phyloP scores from a whole-genome alignment of 2,888 invertebrate genomes.

The Neria commutata region DNA sequence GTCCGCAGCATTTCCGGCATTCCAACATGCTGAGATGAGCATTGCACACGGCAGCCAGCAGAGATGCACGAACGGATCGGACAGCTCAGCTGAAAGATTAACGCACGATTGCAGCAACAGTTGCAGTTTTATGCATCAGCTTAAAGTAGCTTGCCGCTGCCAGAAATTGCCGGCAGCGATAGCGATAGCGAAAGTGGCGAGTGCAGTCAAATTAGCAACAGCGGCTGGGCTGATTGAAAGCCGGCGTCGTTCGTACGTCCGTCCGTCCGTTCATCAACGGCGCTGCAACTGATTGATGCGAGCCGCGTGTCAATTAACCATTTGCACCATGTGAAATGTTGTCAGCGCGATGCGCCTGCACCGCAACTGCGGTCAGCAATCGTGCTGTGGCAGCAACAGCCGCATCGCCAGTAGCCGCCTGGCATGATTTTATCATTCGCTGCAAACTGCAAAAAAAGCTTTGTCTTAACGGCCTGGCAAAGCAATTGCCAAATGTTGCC shows the following conservation, averaged over 20 bases:
- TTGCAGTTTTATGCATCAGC: too few relatives aligned
- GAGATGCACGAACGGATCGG: background rate
- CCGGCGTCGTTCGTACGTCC: too few relatives aligned
- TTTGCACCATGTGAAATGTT: background rate
- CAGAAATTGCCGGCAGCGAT: too few relatives aligned
- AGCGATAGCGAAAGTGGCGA: too few relatives aligned
- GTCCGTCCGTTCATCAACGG: background rate
- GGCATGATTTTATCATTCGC: too few relatives aligned
- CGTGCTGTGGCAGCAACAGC: too few relatives aligned
- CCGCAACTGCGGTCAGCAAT: too few relatives aligned
- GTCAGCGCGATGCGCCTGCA: too few relatives aligned
- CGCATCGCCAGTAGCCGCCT: too few relatives aligned
- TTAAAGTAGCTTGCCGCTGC: too few relatives aligned
- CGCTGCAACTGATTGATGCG: background rate
- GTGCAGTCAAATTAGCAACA: too few relatives aligned
- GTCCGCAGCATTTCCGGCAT: background rate
- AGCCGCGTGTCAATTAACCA: background rate
- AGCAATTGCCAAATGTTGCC: conserved; percentile 31
- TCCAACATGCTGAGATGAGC: background rate
- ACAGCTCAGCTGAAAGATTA: background rate
- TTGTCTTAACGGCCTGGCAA: background rate
- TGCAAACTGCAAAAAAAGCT: background rate
- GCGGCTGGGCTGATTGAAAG: too few relatives aligned
- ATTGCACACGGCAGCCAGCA: background rate
- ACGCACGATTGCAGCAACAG: background rate